Conservation (phyloP, 2,113 vertebrate genomes). For the Merops nubicus region DNA sequence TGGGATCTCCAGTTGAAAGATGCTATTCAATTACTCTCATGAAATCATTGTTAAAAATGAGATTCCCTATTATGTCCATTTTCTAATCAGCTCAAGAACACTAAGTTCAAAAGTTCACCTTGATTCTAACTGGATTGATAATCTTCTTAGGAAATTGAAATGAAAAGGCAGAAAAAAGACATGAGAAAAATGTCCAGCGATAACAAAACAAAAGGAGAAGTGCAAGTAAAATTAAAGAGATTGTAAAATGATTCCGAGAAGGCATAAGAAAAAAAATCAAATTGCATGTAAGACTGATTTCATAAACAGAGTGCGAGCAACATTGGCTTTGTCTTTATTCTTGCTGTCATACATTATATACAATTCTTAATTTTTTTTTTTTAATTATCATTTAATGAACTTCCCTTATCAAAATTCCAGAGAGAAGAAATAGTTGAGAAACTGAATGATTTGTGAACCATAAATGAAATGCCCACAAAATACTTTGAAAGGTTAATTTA, state of each 20-base stretch:
- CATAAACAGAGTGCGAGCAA: not conserved
- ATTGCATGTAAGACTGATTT: conserved; percentile 3
- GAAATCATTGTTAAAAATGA: conserved; percentile 12
- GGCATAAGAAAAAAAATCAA: not conserved
- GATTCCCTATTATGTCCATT: not conserved
- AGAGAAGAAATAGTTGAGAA: not conserved
- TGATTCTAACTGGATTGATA: conserved; percentile 8
- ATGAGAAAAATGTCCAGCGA: not conserved
- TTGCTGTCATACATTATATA: not conserved
- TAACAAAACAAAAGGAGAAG: conserved; percentile 14
- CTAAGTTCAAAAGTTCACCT: conserved; percentile 46
- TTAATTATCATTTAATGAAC: not conserved
- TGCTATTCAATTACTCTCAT: conserved; percentile 28
- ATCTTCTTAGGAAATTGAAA: conserved; percentile 43
- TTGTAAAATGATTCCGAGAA: not conserved
- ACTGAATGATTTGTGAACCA: not conserved
- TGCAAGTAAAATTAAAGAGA: conserved; percentile 11
- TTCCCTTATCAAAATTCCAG: conserved; percentile 17
- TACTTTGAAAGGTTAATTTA: conserved; percentile 13
- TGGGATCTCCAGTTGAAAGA: conserved; percentile 7
- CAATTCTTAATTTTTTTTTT: not conserved
- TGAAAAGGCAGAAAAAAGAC: conserved; percentile 1
- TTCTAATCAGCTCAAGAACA: conserved; percentile 28
- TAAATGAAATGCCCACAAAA: not conserved
- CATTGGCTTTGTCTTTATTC: not conserved